Evolutionary conservation across 2,113 vertebrate species (phyloP).

Genomic region (Diglossa brunneiventris): DNA sequence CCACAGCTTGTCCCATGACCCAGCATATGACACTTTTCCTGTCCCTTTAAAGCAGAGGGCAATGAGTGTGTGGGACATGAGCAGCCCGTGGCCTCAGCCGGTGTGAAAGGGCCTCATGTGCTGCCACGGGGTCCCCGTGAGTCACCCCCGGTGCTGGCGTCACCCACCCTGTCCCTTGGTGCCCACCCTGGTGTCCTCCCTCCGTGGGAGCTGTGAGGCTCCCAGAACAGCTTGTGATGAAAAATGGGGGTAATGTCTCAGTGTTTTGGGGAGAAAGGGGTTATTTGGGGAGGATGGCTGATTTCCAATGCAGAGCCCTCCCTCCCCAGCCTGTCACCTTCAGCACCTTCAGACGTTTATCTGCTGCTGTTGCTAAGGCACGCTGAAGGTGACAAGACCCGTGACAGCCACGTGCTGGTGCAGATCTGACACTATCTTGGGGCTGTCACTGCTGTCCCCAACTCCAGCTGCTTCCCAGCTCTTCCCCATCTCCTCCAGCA

Average conservation of each 20-base stretch:
- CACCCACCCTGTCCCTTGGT: not conserved
- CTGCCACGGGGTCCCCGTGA: slow-evolving; percentile 32
- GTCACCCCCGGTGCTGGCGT: not conserved
- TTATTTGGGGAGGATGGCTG: not conserved
- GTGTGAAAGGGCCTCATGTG: not conserved
- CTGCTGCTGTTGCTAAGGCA: not conserved
- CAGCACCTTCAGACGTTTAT: not conserved
- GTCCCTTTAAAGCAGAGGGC: not conserved
- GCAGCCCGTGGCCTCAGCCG: not conserved
- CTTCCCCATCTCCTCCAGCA: fast-evolving
- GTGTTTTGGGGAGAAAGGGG: fast-evolving
- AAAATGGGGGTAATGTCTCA: fast-evolving
- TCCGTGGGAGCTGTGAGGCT: not conserved
- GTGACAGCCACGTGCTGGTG: fast-evolving
- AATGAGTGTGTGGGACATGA: not conserved
- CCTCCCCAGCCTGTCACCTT: fast-evolving
- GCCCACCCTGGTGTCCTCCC: not conserved
- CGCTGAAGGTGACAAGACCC: not conserved
- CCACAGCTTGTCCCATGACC: not conserved
- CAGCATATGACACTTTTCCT: not conserved
- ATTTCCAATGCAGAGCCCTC: not conserved
- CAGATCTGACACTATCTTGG: fast-evolving
- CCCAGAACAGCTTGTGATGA: not conserved
- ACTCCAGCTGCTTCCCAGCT: not conserved
- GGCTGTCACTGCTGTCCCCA: not conserved